Conservation (phyloP, 2,113 vertebrate genomes). For the Plotosus lineatus region DNA sequence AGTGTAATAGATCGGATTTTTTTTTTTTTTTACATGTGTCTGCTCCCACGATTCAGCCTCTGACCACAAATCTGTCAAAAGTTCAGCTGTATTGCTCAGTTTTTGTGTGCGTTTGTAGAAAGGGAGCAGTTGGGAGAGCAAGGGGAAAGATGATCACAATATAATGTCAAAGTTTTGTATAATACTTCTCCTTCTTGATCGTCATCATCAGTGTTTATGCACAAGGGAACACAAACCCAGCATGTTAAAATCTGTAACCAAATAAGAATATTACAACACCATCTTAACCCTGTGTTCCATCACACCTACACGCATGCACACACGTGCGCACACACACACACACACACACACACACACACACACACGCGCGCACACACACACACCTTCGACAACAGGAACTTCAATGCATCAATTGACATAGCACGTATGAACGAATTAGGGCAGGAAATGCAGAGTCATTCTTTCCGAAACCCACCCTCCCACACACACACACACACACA, state of each 20-base stretch:
- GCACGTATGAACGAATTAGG: slow-evolving; percentile 64
- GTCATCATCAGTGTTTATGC: not conserved
- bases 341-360: slow-evolving; percentile 9
- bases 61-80: slow-evolving; percentile 54
- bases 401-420: slow-evolving; percentile 59
- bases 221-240: no score
- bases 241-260: not conserved
- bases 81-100: slow-evolving; percentile 51
- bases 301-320: no score
- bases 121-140: slow-evolving; percentile 25
- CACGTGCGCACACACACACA: not conserved
- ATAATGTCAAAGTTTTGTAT: not conserved
- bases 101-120: slow-evolving; percentile 46
- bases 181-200: not conserved
- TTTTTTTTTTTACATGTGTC: slow-evolving; percentile 67
- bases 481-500: slow-evolving; percentile 65
- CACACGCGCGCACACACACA: not conserved
- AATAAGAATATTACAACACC: not conserved
- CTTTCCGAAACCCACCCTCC: slow-evolving; percentile 77
- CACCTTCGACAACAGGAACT: slow-evolving; percentile 4
- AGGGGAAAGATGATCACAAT: not conserved
- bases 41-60: slow-evolving; percentile 64
- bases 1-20: slow-evolving; percentile 58
- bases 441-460: slow-evolving; percentile 76
- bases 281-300: not conserved